These are phyloP conservation scores for Contarinia nasturtii DNA, from an alignment of 1,140 invertebrate genomes.

Conservation along the genomic window DNA sequence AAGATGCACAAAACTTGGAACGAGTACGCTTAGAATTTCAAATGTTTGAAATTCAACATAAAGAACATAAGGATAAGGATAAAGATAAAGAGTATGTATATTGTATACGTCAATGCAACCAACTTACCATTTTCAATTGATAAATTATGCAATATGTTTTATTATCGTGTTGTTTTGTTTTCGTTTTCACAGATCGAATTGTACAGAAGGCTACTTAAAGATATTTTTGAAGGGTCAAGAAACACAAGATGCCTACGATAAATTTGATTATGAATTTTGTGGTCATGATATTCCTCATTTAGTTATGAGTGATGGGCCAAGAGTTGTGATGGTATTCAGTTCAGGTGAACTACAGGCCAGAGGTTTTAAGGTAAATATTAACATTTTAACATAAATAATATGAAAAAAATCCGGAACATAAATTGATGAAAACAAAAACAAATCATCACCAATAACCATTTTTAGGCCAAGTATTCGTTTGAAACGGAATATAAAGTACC, in stretches of 20 bases:
- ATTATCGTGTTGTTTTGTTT: background rate
- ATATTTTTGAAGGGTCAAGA: constrained; percentile 85
- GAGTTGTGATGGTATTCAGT: constrained; percentile 82
- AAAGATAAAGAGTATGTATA: constrained; percentile 14
- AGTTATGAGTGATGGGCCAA: constrained; percentile 73
- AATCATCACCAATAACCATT: background rate
- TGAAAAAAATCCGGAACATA: background rate
- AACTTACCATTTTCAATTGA: too few relatives aligned
- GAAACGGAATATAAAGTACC: constrained; percentile 73
- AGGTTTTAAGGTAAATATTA: constrained; percentile 66
- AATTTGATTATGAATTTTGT: constrained; percentile 83
- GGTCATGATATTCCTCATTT: constrained; percentile 51
- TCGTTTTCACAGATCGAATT: constrained; percentile 33
- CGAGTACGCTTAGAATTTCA: constrained; percentile 74
- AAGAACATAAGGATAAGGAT: constrained; percentile 29
- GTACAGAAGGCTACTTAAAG: constrained; percentile 77
- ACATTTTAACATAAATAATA: background rate
- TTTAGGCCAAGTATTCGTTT: constrained; percentile 16
- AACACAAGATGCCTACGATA: constrained; percentile 78
- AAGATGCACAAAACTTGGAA: constrained; percentile 87
- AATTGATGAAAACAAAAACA: too few relatives aligned
- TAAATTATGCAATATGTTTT: too few relatives aligned
- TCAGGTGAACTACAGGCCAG: constrained; percentile 71
- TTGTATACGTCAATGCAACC: background rate
- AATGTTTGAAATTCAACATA: constrained; percentile 77